Conservation (phyloP, 2,888 invertebrate species). For the Zaprionus bogoriensis region DNA sequence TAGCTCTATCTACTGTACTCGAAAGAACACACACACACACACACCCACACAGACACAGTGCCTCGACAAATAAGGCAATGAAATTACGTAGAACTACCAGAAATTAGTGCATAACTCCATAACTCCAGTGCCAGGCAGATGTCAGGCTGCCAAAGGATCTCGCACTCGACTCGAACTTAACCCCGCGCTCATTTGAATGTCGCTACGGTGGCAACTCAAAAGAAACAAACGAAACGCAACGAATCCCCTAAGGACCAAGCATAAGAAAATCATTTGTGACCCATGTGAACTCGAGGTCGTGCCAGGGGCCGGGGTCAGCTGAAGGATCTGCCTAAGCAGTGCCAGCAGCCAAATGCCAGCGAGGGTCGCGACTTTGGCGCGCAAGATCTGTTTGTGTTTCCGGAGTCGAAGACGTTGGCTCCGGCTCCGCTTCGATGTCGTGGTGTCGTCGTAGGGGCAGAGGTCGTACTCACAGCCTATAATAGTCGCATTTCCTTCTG, state of each 20-base stretch:
- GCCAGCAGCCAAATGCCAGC: constrained; percentile 53
- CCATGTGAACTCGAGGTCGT: constrained; percentile 32
- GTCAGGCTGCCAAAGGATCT: constrained; percentile 56
- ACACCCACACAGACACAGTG: constrained; percentile 17
- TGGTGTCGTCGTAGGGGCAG: not conserved
- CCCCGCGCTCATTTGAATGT: constrained; percentile 64
- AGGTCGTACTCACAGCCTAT: constrained; percentile 10
- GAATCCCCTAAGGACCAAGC: constrained; percentile 61
- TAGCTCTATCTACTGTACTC: not conserved
- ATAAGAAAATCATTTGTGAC: constrained; percentile 67
- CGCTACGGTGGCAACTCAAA: constrained; percentile 51
- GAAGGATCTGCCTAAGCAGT: constrained; percentile 29
- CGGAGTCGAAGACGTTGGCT: constrained; percentile 46
- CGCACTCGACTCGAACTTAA: constrained; percentile 40
- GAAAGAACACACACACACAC: not conserved
- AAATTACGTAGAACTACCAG: constrained; percentile 55
- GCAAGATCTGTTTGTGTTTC: constrained; percentile 70
- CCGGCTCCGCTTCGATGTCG: constrained; percentile 12
- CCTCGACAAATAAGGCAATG: constrained; percentile 41
- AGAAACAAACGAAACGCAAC: constrained; percentile 50
- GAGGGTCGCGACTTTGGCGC: constrained; percentile 69
- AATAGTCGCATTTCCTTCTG: constrained; percentile 38
- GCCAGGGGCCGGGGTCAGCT: constrained; percentile 29
- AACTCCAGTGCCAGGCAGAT: constrained; percentile 55
- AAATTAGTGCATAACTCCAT: constrained; percentile 66